A percentile compares a stretch with the other conserved stretches of the same genome.
Conservation (phyloP, 2,797 vertebrate genomes). For the Agapornis canus region DNA sequence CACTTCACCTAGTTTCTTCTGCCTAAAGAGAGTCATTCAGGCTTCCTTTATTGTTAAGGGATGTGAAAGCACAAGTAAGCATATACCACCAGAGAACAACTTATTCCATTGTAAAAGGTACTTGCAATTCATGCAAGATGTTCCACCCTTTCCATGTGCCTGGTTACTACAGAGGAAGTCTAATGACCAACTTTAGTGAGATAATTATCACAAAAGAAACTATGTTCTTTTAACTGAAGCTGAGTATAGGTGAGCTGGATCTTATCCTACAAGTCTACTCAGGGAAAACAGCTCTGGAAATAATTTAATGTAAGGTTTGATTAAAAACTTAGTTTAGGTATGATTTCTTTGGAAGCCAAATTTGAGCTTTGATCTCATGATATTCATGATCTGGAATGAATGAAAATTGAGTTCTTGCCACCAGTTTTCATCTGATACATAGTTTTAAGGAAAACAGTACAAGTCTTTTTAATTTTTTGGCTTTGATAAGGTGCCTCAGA, state of each 20-base stretch:
- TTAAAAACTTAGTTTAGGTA: constrained; percentile 1
- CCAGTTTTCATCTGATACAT: not conserved
- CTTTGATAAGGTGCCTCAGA: not conserved
- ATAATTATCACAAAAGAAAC: not conserved
- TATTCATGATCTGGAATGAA: not conserved
- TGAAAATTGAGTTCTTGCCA: constrained; percentile 19
- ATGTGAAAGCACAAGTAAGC: not conserved
- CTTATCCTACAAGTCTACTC: not conserved
- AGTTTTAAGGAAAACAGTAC: not conserved
- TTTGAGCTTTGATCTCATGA: constrained; percentile 27
- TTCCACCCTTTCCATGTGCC: not conserved
- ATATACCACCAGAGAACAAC: not conserved
- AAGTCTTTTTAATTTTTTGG: not conserved
- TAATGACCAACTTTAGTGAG: not conserved
- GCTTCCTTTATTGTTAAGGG: not conserved
- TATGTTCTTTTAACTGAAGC: not conserved
- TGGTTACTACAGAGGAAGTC: not conserved
- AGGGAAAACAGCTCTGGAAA: not conserved
- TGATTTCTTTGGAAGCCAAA: constrained; percentile 26
- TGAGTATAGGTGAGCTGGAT: not conserved
- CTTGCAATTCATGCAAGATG: not conserved
- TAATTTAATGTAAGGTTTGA: not conserved
- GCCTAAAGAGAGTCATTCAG: not conserved
- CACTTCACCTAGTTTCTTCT: constrained; percentile 8
- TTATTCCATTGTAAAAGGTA: not conserved